Base-by-base conservation (phyloP, 2,113 vertebrate species). In the Columba livia region DNA sequence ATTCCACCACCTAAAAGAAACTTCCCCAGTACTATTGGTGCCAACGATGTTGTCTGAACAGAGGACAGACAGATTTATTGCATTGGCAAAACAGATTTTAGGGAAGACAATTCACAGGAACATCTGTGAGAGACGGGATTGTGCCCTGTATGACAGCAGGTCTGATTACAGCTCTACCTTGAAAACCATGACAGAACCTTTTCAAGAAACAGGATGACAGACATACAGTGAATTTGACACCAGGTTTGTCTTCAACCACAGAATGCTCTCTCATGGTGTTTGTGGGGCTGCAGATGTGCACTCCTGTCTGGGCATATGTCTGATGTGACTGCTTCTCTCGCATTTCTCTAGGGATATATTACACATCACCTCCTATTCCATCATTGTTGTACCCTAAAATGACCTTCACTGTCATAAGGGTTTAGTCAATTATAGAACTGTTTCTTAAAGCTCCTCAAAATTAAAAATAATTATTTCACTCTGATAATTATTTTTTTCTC, bases 151-250 rank as follows among this genome's bases (percentile, higher is more conserved):
- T 28, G 53, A 67, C n/a, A 77, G 5, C 18, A n/a, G 17, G 31
- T 60, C 32, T 86, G n/a, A 75, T 67, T 77, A 54, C 18, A 83
- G 24, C 4, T 79, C 28, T 93, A 53, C 28, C 31, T 79, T 75
- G 38, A 86, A 64, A 89, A 71, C 23, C 5, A 42, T 40, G 53
- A 15, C 48, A 86, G 36, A 83, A 1, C 3, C 9, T 28, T 84
- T 86, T 60, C 42, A 61, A 64, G 81, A 89, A 93, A 79, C 11
- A 40, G 38, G 10, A 40, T 87, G 54, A 75, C 69, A 89, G 38
- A 84, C 5, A 0, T 11, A 44, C 8, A 72, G 16, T 38, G 53
- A 67, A 40, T 84, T 50, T 72, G 62, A 54, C 0, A 0, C 7
- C 42, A 54, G 38, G 14, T 67, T 70, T 84, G 18, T 60, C 73